Percentiles rank a stretch among this genome's conserved stretches.
Evolutionary conservation across 2,888 invertebrate species (phyloP).

Genomic region (Zaprionus bogoriensis): DNA sequence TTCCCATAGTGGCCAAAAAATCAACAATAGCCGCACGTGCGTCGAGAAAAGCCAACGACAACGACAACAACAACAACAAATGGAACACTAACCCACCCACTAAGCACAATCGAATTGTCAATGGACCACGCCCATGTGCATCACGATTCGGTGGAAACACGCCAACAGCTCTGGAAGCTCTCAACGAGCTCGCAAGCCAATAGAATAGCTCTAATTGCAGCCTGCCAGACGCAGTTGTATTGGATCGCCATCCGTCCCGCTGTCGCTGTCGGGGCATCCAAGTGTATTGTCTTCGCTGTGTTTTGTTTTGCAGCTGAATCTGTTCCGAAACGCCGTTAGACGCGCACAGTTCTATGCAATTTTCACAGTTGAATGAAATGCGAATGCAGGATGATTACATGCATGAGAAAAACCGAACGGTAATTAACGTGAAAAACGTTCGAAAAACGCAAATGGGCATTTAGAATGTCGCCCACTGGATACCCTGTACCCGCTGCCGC

Average conservation of each 20-base stretch:
- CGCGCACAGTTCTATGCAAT: conserved; percentile 28
- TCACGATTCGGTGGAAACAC: conserved; percentile 20
- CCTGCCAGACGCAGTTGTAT: not conserved
- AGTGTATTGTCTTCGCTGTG: not conserved
- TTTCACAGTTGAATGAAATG: conserved; percentile 46
- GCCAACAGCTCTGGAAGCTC: not conserved
- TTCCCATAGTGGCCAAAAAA: conserved; percentile 30
- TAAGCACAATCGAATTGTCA: conserved; percentile 33
- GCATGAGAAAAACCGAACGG: conserved; percentile 52
- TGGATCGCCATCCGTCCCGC: conserved; percentile 18
- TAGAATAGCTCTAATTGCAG: conserved; percentile 25
- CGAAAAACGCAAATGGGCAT: not conserved
- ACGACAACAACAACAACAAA: conserved; percentile 5
- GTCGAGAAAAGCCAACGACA: conserved; percentile 1
- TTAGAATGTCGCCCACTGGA: conserved; percentile 16
- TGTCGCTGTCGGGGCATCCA: not conserved
- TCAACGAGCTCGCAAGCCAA: not conserved
- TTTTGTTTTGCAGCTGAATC: not conserved
- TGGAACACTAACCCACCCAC: conserved; percentile 27
- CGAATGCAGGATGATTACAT: conserved; percentile 42
- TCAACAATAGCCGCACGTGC: conserved; percentile 40
- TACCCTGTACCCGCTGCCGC: conserved; percentile 26
- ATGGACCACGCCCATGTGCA: conserved; percentile 60
- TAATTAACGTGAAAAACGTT: conserved; percentile 25
- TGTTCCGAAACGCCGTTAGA: conserved; percentile 21